These are phyloP conservation scores for Drosophila glabriapex DNA, from an alignment of 2,888 invertebrate species.

Conservation along the genomic window DNA sequence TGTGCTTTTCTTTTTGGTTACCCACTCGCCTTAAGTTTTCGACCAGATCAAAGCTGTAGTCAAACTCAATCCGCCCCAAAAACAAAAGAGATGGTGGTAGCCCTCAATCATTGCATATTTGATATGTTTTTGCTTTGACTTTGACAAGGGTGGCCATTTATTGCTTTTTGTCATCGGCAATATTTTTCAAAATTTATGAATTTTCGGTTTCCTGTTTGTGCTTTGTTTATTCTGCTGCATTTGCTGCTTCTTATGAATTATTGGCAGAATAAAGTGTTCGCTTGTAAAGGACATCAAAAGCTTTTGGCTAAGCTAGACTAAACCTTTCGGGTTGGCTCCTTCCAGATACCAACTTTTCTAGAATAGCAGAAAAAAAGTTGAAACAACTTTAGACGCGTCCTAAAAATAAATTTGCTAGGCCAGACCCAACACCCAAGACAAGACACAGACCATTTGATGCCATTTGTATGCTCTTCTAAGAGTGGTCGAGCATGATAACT, in stretches of 20 bases:
- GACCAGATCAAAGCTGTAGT: conserved; percentile 37
- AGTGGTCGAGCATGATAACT: neutral
- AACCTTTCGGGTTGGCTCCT: conserved; percentile 34
- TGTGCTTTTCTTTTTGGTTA: conserved; percentile 3
- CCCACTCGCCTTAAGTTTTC: conserved; percentile 10
- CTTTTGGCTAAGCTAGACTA: conserved; percentile 43
- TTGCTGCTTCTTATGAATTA: conserved; percentile 74
- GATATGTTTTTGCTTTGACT: conserved; percentile 61
- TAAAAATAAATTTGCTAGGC: conserved; percentile 27
- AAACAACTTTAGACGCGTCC: conserved; percentile 30
- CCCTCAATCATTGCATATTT: conserved; percentile 53
- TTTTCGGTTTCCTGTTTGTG: conserved; percentile 24
- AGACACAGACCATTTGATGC: conserved; percentile 65
- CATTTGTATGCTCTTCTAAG: conserved; percentile 47
- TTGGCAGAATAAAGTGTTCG: conserved; percentile 59
- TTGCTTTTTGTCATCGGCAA: conserved; percentile 61
- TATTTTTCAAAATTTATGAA: conserved; percentile 58
- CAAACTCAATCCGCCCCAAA: neutral
- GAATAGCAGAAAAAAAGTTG: conserved; percentile 9
- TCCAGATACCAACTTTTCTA: conserved; percentile 16
- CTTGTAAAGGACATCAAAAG: conserved; percentile 46
- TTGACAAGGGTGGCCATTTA: conserved; percentile 79
- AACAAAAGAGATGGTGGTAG: neutral
- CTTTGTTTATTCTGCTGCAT: conserved; percentile 54
- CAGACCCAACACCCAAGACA: conserved; percentile 29